Evolutionary conservation across 1,140 invertebrate species (phyloP), one percentile per base, ranked within the genome.

Genomic region (Tetramorium simillimum): DNA sequence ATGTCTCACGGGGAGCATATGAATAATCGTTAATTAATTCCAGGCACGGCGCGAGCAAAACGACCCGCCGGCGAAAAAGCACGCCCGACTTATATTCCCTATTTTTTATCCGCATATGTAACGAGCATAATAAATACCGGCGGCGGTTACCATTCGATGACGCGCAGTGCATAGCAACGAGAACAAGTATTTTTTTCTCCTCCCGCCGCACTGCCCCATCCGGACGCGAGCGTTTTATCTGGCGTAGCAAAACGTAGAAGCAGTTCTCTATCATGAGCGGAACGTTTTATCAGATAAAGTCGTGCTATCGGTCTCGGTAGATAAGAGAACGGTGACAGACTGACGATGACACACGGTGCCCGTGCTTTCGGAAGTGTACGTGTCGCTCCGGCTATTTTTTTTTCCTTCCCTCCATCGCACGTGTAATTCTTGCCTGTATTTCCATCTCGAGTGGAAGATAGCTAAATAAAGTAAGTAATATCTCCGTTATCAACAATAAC

Each of bases 251-350:
- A 69, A 80, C 49, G 75, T 58, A 70, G 63, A 72, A 90, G 82
- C 67, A 82, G 56, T 67, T 80, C 87, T 78, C 77, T 85, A 90
- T 91, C 91, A 85, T 76, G 60, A 62, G 76, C 21, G 28, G 60
- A 80, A 62, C 56, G 43, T 78, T 92, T 92, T 92, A 93, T 93
- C 92, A 93, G 92, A 92, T 93, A 93, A 92, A 87, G 85, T 89
- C 86, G 72, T 69, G 91, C 89, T 92, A 93, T 92, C 91, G 87
- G 88, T 91, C 88, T 90, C 89, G 70, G 49, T 43, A 93, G 92
- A 93, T 93, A 93, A 91, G 84, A 67, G 70, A 89, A 81, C 90
- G 88, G 89, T 89, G 89, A 91, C 88, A 91, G 65, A 62, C 76
- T 70, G 73, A 78, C 87, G 86, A 86, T 91, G 92, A 91, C 86